These are phyloP conservation scores for Agelaius tricolor DNA, from an alignment of 2,113 vertebrate species.

Conservation along the genomic window DNA sequence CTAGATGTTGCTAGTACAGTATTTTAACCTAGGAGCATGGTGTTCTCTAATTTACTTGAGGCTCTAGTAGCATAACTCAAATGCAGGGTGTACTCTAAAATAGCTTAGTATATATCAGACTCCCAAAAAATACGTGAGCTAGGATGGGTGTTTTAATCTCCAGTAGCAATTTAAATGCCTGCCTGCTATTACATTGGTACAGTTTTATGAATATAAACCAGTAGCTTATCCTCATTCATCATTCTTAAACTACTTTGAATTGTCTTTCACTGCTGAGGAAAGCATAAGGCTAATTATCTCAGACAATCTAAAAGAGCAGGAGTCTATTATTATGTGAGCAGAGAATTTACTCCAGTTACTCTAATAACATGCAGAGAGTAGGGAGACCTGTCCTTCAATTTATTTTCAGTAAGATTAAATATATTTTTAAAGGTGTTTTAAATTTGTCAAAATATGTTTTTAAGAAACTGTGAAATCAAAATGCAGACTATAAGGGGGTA, in stretches of 20 bases:
- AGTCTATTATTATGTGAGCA: background rate
- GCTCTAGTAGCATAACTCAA: background rate
- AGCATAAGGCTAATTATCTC: background rate
- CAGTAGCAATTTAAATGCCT: background rate
- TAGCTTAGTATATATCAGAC: background rate
- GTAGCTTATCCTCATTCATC: background rate
- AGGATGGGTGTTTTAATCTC: background rate
- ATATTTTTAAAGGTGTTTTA: background rate
- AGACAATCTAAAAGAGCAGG: background rate
- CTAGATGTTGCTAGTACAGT: background rate
- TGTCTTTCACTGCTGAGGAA: background rate
- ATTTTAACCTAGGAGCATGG: background rate
- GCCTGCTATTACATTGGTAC: background rate
- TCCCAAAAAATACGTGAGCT: background rate
- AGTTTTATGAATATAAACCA: background rate
- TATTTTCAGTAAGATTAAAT: background rate
- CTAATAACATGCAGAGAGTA: background rate
- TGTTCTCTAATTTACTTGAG: background rate
- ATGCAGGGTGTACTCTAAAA: background rate
- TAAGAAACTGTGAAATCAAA: background rate
- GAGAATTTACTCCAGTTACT: background rate
- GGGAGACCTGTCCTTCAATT: background rate
- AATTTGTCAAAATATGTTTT: background rate
- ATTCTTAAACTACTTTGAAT: background rate
- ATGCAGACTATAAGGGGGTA: background rate